Evolutionary conservation across 2,797 vertebrate genomes (phyloP).

Genomic region (Poeciliopsis presidionis): DNA sequence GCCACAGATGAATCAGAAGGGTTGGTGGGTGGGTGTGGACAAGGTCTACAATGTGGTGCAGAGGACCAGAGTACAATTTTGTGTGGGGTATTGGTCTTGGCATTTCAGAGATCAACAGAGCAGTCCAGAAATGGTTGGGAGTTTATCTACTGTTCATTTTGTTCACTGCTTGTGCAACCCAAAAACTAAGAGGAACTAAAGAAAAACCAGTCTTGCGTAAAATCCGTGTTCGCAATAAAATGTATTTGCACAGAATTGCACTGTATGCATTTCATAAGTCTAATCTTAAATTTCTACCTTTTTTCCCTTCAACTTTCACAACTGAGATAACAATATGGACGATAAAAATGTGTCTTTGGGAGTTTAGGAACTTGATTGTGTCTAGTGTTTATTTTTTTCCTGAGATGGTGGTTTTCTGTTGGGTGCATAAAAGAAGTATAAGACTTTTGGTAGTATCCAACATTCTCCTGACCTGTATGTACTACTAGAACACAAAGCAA

Average conservation of each 20-base stretch:
- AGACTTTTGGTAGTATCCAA: neutral
- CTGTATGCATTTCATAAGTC: neutral
- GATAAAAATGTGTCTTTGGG: neutral
- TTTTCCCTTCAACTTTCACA: neutral
- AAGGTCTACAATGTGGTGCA: conserved; percentile 30
- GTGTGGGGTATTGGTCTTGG: neutral
- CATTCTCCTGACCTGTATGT: neutral
- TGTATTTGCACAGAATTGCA: neutral
- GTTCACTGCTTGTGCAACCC: conserved; percentile 13
- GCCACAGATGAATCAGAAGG: conserved; percentile 44
- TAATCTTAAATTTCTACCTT: conserved; percentile 1
- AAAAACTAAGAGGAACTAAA: conserved; percentile 15
- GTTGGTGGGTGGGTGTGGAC: conserved; percentile 10
- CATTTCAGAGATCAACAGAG: neutral
- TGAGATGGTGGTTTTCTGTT: neutral
- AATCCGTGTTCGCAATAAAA: neutral
- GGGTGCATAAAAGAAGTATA: neutral
- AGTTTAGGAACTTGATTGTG: no score
- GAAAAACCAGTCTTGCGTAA: conserved; percentile 25
- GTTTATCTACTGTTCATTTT: neutral
- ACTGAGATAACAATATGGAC: neutral
- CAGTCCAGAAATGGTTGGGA: neutral
- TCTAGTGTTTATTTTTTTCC: neutral
- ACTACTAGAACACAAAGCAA: neutral
- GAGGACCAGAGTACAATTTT: neutral